These are phyloP conservation scores for Caenorhabditis auriculariae DNA, from an alignment of 2,888 invertebrate species.

Conservation along the genomic window DNA sequence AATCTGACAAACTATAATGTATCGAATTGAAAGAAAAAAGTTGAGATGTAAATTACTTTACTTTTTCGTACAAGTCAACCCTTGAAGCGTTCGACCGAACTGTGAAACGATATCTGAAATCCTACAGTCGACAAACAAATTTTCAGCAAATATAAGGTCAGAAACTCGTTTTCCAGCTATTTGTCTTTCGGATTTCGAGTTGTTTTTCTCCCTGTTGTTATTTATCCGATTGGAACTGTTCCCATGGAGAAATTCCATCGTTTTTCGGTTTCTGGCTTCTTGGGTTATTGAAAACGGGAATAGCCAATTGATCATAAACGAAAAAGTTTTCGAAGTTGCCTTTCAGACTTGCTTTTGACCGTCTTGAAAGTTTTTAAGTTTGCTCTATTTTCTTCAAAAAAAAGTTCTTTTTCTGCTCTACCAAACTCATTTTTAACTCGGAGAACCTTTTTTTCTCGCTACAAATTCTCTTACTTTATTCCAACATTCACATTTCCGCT, in stretches of 20 bases:
- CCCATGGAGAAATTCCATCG: neutral
- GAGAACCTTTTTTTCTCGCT: neutral
- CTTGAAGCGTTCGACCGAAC: no score
- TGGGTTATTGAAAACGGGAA: neutral
- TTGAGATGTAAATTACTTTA: no score
- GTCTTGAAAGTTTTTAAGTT: neutral
- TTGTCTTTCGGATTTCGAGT: no score
- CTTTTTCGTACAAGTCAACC: no score
- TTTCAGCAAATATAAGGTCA: no score
- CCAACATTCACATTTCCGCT: no score
- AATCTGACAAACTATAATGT: no score
- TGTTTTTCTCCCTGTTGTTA: neutral
- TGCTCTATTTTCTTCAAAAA: neutral
- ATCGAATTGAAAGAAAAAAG: no score
- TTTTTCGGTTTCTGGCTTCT: neutral
- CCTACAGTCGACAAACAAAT: no score
- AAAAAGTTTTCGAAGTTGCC: neutral
- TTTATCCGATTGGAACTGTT: neutral
- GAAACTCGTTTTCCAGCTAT: no score
- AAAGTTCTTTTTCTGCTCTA: neutral
- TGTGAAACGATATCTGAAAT: no score
- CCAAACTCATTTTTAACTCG: neutral
- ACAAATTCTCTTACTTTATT: neutral
- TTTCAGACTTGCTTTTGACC: neutral
- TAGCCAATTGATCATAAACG: neutral